Conservation (phyloP, 2,113 vertebrate genomes). For the Lepus americanus region DNA sequence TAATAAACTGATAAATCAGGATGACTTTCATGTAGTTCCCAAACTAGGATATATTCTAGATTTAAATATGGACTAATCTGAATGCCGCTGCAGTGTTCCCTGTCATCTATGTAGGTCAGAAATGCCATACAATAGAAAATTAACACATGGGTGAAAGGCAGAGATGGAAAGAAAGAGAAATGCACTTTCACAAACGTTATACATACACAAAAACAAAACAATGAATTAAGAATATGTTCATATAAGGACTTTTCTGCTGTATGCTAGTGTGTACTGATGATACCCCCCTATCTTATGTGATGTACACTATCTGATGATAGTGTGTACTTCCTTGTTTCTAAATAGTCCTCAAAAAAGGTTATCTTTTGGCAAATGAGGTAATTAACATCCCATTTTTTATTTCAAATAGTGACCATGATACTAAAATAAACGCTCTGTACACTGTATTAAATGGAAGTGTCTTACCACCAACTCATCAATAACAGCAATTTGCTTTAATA, state of each 20-base stretch:
- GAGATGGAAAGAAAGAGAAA: not conserved
- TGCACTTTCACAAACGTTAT: not conserved
- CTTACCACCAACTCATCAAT: not conserved
- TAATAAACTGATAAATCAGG: not conserved
- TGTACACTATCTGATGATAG: not conserved
- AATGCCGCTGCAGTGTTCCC: not conserved
- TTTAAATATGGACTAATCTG: not conserved
- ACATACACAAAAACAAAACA: not conserved
- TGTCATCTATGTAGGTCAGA: not conserved
- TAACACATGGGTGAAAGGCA: not conserved
- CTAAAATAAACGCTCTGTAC: not conserved
- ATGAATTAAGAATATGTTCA: not conserved
- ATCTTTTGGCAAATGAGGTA: not conserved
- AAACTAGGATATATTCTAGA: not conserved
- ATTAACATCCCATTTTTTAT: conserved; percentile 3
- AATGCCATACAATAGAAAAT: not conserved
- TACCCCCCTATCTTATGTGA: no score
- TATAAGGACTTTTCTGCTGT: not conserved
- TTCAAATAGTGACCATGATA: not conserved
- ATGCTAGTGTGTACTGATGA: no score
- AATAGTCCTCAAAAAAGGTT: not conserved
- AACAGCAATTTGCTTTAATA: not conserved
- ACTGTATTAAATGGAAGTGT: not conserved
- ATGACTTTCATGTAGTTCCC: not conserved
- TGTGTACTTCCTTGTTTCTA: not conserved